Evolutionary conservation across 2,113 vertebrate species (phyloP), one percentile per base, ranked within the genome.

Genomic region (Xyliphius kryptos): DNA sequence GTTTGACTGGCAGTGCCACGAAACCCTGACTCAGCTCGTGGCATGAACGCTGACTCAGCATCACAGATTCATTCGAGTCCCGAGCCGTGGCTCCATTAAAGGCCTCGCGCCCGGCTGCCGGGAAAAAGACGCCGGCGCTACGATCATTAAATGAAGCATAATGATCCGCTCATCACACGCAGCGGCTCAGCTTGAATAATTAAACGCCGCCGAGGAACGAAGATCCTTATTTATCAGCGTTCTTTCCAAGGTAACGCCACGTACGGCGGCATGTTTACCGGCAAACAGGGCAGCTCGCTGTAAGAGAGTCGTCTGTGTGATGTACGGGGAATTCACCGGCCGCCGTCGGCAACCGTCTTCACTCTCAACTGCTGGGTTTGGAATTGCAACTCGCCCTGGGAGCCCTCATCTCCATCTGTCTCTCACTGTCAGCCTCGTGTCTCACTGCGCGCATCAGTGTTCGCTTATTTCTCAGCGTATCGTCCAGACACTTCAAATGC

Each of bases 291-390:
- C 9, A 12, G 26, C 26, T 11, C 32, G 22, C 32, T 1, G 26
- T 36, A 16, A 6, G 16, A 38, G 22, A 54, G 8, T 10, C 22
- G 43, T 32, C 21, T 14, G n/a, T 32, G 12, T 6, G 5, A 15
- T 9, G 10, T 15, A 47, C 19, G 15, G 17, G 21, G 46, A 46
- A 46, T 46, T 46, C 20, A 54, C 59, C 50, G 54, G 48, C 3
- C 15, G 36, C 21, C 32, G 13, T 58, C 47, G 46, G 19, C 14
- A 12, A 58, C 21, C 22, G 38, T 62, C 37, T 56, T 38, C 50
- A 63, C 61, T 47, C 56, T 64, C 51, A 60, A 36, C 50, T 60
- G 50, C 50, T 60, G 56, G 17, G 22, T 41, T 20, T 5, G 3
- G 20, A 68, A 68, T 56, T 51, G 44, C 49, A 20, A 4, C 48